These are phyloP conservation scores for Pluvianellus socialis DNA, from an alignment of 2,113 vertebrate genomes.

Conservation along the genomic window DNA sequence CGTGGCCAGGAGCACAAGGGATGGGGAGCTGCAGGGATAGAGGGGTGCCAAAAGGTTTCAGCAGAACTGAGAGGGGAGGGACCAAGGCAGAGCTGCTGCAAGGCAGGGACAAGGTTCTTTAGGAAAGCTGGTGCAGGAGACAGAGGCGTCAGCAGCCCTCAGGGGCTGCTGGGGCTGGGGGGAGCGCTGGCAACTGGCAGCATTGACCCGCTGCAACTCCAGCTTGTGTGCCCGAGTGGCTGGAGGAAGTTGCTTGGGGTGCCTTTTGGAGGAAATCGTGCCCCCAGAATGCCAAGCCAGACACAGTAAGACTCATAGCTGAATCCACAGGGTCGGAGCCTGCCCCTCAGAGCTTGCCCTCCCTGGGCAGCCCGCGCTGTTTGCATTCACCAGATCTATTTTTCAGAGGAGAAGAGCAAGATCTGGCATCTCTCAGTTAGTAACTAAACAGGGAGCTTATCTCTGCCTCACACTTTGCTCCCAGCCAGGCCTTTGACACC, in stretches of 20 bases:
- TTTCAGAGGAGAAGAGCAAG: neutral
- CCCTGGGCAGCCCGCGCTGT: too few relatives aligned
- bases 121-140: neutral
- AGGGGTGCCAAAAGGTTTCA: neutral
- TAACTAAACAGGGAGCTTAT: neutral
- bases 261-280: neutral
- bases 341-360: neutral
- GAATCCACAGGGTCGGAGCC: neutral
- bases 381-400: neutral
- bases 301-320: neutral
- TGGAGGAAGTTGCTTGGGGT: neutral
- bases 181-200: fast-evolving
- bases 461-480: neutral
- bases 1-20: fast-evolving
- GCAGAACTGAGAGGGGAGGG: neutral
- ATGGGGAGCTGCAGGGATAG: neutral
- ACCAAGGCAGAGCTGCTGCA: neutral
- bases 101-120: neutral
- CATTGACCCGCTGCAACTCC: neutral
- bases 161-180: fast-evolving
- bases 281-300: neutral
- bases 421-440: neutral
- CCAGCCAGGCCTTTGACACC: neutral
- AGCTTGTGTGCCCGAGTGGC: neutral
- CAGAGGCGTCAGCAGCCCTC: neutral